A percentile compares a stretch with the other conserved stretches of the same genome.
Evolutionary conservation across 2,888 invertebrate genomes (phyloP).

Genomic region (Orthosia gothica): DNA sequence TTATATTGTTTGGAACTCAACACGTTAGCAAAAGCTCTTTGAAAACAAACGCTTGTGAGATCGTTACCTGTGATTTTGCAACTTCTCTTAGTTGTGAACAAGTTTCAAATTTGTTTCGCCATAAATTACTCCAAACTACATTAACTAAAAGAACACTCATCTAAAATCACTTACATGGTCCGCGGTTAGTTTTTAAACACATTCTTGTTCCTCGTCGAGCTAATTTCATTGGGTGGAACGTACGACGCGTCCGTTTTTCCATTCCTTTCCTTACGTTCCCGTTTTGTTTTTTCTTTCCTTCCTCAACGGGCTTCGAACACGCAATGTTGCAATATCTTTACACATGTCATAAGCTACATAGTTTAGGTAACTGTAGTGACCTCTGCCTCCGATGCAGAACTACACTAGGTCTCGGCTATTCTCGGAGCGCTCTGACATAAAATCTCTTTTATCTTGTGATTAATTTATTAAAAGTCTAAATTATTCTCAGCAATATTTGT

Average conservation of each 20-base stretch:
- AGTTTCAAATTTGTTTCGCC: not conserved
- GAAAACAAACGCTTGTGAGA: not conserved
- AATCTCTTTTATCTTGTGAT: constrained; percentile 58
- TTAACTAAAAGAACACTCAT: constrained; percentile 2
- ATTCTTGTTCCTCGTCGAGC: constrained; percentile 17
- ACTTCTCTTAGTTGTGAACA: not conserved
- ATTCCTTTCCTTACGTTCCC: constrained; percentile 62
- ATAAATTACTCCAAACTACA: not conserved
- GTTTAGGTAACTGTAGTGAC: constrained; percentile 76
- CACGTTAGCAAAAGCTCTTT: constrained; percentile 17
- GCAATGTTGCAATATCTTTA: constrained; percentile 78
- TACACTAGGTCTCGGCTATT: constrained; percentile 81
- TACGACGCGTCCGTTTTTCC: constrained; percentile 39
- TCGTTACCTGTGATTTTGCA: constrained; percentile 3
- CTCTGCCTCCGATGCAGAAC: constrained; percentile 74
- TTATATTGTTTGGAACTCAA: constrained; percentile 32
- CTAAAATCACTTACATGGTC: constrained; percentile 12
- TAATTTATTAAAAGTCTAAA: constrained; percentile 56
- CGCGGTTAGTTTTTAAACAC: constrained; percentile 38
- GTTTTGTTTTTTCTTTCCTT: constrained; percentile 64
- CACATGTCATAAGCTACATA: constrained; percentile 72
- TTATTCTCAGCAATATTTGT: constrained; percentile 18
- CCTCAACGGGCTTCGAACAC: constrained; percentile 70
- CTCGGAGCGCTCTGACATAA: constrained; percentile 73
- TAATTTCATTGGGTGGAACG: constrained; percentile 56